Conservation (phyloP, 2,113 vertebrate genomes). For the Lipophrys pholis region DNA sequence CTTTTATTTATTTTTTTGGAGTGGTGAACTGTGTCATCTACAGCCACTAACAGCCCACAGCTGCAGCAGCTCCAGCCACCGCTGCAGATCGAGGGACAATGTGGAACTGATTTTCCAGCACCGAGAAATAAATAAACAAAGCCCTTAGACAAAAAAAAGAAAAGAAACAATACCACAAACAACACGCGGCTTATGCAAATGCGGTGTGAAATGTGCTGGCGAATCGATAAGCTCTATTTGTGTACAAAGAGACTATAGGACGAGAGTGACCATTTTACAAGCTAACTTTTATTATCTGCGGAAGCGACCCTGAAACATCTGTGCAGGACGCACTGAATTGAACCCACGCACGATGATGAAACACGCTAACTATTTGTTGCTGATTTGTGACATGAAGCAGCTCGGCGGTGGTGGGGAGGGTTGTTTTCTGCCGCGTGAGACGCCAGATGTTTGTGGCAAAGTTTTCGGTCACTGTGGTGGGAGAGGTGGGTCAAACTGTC, state of each 20-base stretch:
- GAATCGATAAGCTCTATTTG: slow-evolving; percentile 69
- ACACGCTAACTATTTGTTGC: slow-evolving; percentile 57
- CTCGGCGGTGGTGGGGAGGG: slow-evolving; percentile 14
- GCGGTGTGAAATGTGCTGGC: slow-evolving; percentile 56
- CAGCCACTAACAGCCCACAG: slow-evolving; percentile 86
- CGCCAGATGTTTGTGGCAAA: slow-evolving; percentile 67
- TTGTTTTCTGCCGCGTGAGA: slow-evolving; percentile 24
- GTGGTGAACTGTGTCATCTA: slow-evolving; percentile 89
- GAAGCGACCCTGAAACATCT: slow-evolving; percentile 50
- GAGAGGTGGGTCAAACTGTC: slow-evolving; percentile 69
- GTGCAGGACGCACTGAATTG: slow-evolving; percentile 33
- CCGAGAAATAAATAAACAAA: slow-evolving; percentile 74
- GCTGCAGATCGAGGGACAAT: slow-evolving; percentile 80
- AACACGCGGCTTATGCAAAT: slow-evolving; percentile 76
- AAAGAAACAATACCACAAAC: slow-evolving; percentile 68
- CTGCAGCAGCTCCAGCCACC: slow-evolving; percentile 83
- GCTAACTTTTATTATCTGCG: slow-evolving; percentile 49
- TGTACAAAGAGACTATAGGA: slow-evolving; percentile 46
- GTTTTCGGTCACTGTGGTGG: slow-evolving; percentile 55
- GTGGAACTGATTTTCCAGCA: slow-evolving; percentile 72
- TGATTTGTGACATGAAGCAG: slow-evolving; percentile 48
- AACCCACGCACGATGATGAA: slow-evolving; percentile 59
- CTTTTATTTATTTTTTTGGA: slow-evolving; percentile 68
- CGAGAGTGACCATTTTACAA: slow-evolving; percentile 53
- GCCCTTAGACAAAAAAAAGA: slow-evolving; percentile 1